Evolutionary conservation across 2,113 vertebrate species (phyloP), one percentile per base, ranked within the genome.

Genomic region (Craseonycteris thonglongyai): DNA sequence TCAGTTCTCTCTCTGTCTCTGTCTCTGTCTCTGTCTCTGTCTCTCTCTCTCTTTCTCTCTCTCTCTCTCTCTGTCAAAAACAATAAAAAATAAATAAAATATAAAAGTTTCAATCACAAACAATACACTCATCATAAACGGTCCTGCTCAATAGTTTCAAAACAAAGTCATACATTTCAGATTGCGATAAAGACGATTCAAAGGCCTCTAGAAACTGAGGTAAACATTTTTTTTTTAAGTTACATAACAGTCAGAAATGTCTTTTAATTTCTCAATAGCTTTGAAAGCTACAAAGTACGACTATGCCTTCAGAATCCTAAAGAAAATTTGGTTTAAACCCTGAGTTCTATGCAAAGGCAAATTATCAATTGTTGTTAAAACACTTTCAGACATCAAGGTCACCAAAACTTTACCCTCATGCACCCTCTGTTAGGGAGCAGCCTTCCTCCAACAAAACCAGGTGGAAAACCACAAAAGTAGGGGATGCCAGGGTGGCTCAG

Each of bases 71-170:
- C n/a, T n/a, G n/a, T n/a, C n/a, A n/a, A n/a, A n/a, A n/a, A n/a
- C n/a, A n/a, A n/a, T n/a, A n/a, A n/a, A n/a, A n/a, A n/a, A n/a
- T n/a, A n/a, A n/a, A n/a, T n/a, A n/a, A n/a, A n/a, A n/a, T n/a
- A n/a, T n/a, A n/a, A n/a, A n/a, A n/a, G n/a, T 26, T 19, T 35
- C 86, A 4, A 54, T 63, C 54, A 49, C 45, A 33, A 38, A 9
- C 6, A 10, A 15, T 1, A 8, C 49, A 26, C 1, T 4, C 10
- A 2, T 49, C 33, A 0, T 1, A 61, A 6, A 28, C 0, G 0
- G 16, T 14, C 58, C 33, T 26, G 18, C 47, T 42, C 65, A 4
- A 7, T 24, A 2, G 7, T 61, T 59, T 61, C 28, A 58, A 84
- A 93, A 24, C n/a, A 51, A 16, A 65, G 4, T 49, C 9, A 65